phyloP scores from a whole-genome alignment of 2,888 invertebrate genomes.

The Amphipoea lucens region DNA sequence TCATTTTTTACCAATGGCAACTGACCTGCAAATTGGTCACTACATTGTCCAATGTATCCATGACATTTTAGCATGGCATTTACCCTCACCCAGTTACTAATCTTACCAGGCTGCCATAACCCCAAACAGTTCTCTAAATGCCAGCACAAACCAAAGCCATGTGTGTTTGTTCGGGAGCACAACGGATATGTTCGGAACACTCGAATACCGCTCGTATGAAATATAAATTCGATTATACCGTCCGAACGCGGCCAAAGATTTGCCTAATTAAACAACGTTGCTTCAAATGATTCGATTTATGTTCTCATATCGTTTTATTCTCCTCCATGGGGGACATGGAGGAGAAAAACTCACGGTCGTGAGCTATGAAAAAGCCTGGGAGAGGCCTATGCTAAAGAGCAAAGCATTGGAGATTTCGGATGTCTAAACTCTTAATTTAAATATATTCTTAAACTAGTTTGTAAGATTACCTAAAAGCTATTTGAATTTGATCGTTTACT shows the following conservation, averaged over 20 bases:
- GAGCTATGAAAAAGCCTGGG: no score
- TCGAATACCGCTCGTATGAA: slow-evolving; percentile 38
- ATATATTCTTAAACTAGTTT: no score
- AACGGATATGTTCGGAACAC: slow-evolving; percentile 11
- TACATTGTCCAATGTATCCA: slow-evolving; percentile 12
- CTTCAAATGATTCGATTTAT: slow-evolving; percentile 42
- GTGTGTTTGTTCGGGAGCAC: slow-evolving; percentile 35
- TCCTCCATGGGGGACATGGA: no score
- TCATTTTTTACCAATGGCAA: neutral
- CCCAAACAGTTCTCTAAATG: slow-evolving; percentile 41
- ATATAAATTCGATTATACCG: slow-evolving; percentile 58
- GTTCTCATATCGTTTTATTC: slow-evolving; percentile 32
- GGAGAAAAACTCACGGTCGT: no score
- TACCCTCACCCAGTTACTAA: neutral
- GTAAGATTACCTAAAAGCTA: no score
- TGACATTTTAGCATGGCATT: slow-evolving; percentile 39
- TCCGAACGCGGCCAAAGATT: slow-evolving; percentile 50
- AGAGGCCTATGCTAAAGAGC: no score
- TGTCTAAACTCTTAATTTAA: no score
- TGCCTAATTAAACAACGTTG: slow-evolving; percentile 50
- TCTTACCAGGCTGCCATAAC: slow-evolving; percentile 23
- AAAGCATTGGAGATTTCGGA: no score
- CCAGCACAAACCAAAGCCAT: slow-evolving; percentile 32
- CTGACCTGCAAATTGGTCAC: neutral
- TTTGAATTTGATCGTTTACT: no score